Base-by-base conservation (phyloP, 2,797 vertebrate species). In the Chaenodraco wilsoni region DNA sequence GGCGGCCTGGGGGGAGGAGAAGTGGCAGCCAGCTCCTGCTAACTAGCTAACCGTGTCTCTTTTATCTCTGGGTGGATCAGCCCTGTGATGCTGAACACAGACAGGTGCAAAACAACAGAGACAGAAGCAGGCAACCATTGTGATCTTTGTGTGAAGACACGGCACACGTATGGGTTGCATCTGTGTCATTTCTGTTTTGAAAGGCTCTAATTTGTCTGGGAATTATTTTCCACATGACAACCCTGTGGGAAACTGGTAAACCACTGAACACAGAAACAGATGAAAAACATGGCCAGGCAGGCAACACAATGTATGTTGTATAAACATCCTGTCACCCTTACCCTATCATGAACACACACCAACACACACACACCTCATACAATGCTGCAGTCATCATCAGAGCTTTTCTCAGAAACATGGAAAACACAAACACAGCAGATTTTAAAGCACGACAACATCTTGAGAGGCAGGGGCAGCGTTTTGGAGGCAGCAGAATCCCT, bases 391-490 rank as follows among this genome's bases (percentile, higher is more conserved):
- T 69, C 79, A 82, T 82, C 82, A 86, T 33, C 69, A 49, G 55
- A 8, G 6, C 31, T 79, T 86, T 79, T 69, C 79, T 81, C 50
- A 44, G 49, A 84, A 85, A 87, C 69, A 68, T 78, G 85, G 87
- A 91, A 93, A 93, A 82, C 40, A 81, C 72, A 60, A 77, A 68
- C 54, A 3, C 87, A 81, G 89, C 93, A 86, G 89, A 92, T 92
- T 81, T 85, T 8, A 68, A 61, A 62, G 65, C 71, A 9, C 5
- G 82, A 89, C 70, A 88, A 82, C 60, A 63, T 84, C 84, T 84
- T 89, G 87, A 83, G 78, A 91, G 15, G 72, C 76, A 65, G 54
- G 68, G 56, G 66, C 21, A 33, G 63, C 40, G 51, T 64, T 82
- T 74, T 67, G 67, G 60, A 56, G 8, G 3, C 12, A 49, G 56